phyloP scores from a whole-genome alignment of 2,797 vertebrate species.

The Heteromormyrus szaboi region DNA sequence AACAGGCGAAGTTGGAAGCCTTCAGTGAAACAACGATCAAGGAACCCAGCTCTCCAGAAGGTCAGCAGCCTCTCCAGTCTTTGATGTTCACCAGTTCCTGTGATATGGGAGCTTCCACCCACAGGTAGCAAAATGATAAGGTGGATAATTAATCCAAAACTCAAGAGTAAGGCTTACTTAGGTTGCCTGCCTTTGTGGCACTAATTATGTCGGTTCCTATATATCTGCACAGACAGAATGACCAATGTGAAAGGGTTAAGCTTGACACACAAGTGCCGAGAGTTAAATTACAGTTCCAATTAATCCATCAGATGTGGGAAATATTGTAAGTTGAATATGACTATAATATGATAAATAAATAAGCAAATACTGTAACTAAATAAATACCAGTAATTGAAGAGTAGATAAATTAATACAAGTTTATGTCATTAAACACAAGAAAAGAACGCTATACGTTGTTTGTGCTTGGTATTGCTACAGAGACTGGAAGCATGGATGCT shows the following conservation, averaged over 20 bases:
- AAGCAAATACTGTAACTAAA: neutral
- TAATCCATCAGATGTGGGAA: neutral
- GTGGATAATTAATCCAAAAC: conserved; percentile 18
- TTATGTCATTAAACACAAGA: neutral
- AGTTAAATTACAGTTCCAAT: neutral
- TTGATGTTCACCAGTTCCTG: neutral
- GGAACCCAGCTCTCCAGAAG: neutral
- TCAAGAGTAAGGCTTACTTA: neutral
- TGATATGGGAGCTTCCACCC: conserved; percentile 10
- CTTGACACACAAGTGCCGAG: neutral
- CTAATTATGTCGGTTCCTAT: neutral
- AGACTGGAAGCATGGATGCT: neutral
- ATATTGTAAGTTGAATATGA: neutral
- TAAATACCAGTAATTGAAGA: neutral
- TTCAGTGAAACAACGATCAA: neutral
- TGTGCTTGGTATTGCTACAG: neutral
- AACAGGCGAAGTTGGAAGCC: conserved; percentile 7
- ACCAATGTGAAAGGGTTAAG: neutral
- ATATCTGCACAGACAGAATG: neutral
- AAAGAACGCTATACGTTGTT: neutral
- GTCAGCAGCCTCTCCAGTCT: neutral
- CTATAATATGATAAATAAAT: neutral
- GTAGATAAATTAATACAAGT: neutral
- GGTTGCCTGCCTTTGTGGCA: neutral
- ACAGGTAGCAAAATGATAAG: neutral